phyloP scores from a whole-genome alignment of 2,113 vertebrate species.

The Tringa solitaria region DNA sequence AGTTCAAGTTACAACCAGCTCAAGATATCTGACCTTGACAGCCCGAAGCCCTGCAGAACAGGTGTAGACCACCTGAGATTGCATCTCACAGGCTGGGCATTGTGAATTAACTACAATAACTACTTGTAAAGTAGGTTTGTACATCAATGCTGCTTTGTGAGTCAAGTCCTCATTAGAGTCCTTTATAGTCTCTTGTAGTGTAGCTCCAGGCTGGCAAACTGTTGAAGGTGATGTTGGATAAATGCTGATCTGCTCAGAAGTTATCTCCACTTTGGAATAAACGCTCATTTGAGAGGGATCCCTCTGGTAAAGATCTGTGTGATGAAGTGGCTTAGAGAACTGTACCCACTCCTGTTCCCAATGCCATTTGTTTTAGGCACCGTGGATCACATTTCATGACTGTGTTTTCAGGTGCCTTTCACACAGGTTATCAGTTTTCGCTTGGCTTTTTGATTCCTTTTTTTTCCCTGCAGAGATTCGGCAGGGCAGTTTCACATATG shows the following conservation, averaged over 20 bases:
- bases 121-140: constrained; percentile 52
- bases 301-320: neutral
- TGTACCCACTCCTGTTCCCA: neutral
- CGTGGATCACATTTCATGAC: neutral
- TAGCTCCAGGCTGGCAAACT: neutral
- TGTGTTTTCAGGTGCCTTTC: neutral
- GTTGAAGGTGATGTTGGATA: constrained; percentile 36
- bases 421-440: neutral
- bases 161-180: constrained; percentile 34
- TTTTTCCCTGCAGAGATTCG: neutral
- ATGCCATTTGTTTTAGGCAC: neutral
- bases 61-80: constrained; percentile 66
- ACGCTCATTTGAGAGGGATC: neutral
- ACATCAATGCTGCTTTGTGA: constrained; percentile 60
- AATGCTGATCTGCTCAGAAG: neutral
- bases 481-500: neutral
- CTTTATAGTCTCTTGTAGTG: neutral
- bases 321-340: neutral
- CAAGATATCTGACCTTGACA: constrained; percentile 56
- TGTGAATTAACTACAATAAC: constrained; percentile 62
- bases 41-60: constrained; percentile 20
- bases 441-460: neutral
- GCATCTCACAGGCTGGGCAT: constrained; percentile 49
- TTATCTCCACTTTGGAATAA: neutral
- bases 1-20: constrained; percentile 29